Evolutionary conservation across 2,113 vertebrate species (phyloP), one percentile per base, ranked within the genome.

Genomic region (Crypturellus undulatus): DNA sequence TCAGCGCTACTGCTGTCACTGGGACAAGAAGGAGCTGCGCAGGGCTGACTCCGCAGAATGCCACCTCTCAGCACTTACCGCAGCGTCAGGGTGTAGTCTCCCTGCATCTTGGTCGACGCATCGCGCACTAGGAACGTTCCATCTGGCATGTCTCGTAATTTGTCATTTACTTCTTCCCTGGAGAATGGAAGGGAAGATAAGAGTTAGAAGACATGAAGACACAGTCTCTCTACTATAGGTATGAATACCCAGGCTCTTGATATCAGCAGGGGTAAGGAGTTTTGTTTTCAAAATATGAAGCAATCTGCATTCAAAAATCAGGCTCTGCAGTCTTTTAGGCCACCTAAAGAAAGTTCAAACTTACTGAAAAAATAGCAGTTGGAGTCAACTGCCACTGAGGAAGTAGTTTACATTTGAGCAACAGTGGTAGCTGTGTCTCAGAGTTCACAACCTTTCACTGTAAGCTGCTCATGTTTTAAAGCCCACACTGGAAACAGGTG

Each of bases 81-180:
- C 79, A 99, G 96, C 0, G 99, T 99, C 96, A 99, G 97, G 18
- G 99, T 99, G 81, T 99, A 99, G 96, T 99, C 99, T 93, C 99
- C 99, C 87, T 99, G 99, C 96, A 98, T 97, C 98, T 99, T 99
- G 89, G 98, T 99, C 45, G 99, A 99, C 36, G 99, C 99, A 79
- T 99, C 98, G 4, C 99, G 99, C 75, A 99, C 99, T 97, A 99
- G 95, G 96, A 99, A 99, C 10, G 99, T 99, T 84, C 99, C 99
- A 51, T 99, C 99, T 68, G 99, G 99, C 97, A 98, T 98, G 96
- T 99, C 99, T 70, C 98, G 97, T 89, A 99, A 97, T 96, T 99
- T 99, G 95, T 99, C 99, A 82, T 99, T 99, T 78, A 99, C 99
- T 94, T 99, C 99, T 82, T 99, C 99, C 97, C 99, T 99, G 93